These are phyloP conservation scores for Lepisosteus osseus DNA, from an alignment of 2,113 vertebrate species.

Conservation along the genomic window DNA sequence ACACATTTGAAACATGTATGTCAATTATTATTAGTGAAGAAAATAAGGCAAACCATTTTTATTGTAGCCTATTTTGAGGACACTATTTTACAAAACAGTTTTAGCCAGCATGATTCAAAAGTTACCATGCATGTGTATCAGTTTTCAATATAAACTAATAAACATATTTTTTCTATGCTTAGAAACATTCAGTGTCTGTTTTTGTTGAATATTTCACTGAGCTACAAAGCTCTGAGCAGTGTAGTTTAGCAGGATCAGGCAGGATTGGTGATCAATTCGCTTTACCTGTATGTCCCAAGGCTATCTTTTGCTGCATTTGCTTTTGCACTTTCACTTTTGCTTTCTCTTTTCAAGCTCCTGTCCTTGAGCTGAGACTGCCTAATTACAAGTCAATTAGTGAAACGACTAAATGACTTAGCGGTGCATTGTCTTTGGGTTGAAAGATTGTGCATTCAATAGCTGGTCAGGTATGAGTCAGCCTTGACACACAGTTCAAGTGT, in stretches of 20 bases:
- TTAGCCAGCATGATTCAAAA: too few species aligned
- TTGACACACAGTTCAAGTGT: not conserved
- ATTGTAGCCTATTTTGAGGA: too few species aligned
- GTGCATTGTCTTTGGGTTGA: slow-evolving; percentile 1
- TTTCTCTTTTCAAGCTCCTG: slow-evolving; percentile 15
- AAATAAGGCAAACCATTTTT: too few species aligned
- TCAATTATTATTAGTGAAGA: too few species aligned
- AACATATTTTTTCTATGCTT: not conserved
- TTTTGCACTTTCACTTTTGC: slow-evolving; percentile 23
- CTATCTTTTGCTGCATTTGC: slow-evolving; percentile 14
- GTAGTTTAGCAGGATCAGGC: slow-evolving; percentile 41
- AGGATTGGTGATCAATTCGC: slow-evolving; percentile 34
- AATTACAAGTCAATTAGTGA: slow-evolving; percentile 10
- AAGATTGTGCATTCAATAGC: slow-evolving; percentile 1
- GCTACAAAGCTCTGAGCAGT: slow-evolving; percentile 39
- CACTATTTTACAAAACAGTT: too few species aligned
- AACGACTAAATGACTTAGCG: not conserved
- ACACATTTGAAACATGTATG: too few species aligned
- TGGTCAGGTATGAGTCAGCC: not conserved
- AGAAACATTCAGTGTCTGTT: not conserved
- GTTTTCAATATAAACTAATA: not conserved
- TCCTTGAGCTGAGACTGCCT: slow-evolving; percentile 16
- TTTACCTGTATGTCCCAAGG: slow-evolving; percentile 15
- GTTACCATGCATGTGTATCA: not conserved
- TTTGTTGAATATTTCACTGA: slow-evolving; percentile 23